Base-by-base conservation (phyloP, 1,140 invertebrate genomes). In the Physella acuta region DNA sequence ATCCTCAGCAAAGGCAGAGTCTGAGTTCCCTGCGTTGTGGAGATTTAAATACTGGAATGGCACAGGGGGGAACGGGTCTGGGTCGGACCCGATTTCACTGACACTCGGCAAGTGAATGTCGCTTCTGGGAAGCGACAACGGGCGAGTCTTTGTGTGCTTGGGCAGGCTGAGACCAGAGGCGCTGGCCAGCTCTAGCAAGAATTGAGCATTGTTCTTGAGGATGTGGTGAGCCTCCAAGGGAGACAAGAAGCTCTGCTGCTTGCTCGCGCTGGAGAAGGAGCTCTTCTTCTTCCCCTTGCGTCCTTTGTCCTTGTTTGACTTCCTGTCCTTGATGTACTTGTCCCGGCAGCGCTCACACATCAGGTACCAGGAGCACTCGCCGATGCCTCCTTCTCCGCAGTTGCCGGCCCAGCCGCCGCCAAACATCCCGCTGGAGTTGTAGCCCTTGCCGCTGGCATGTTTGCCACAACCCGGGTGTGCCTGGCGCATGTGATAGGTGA, bases 161-260 rank as follows among this genome's bases (percentile, higher is more conserved):
- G 82, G 81, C 14, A 84, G 61, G 56, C 73, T 77, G 11, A 80
- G 84, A 55, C 80, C 87, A 1, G 87, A 89, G 0, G 92, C 89
- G 74, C 92, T 91, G 0, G 92, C 91, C 56, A 99, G 82, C 79
- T 97, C 94, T 62, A 99, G 85, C 16, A 98, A 84, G 81, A 98
- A 99, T 85, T 95, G 90, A 0, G 96, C 94, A 84, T 99, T 99
- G 79, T 94, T 93, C 72, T 92, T 93, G 87, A 98, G 92, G 0
- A 92, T 88, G 20, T 91, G 80, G 79, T 95, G 93, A 5, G 90
- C 89, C 55, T 93, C 90, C 71, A 82, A 75, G 4, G 79, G 78
- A 52, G 71, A 64, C 62, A 80, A 62, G n/a, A 81, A 68, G 37
- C 73, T 79, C 31, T 76, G 72, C 56, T 79, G 81, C 64, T 81